Conservation (phyloP, 2,797 vertebrate species). For the Melanotaenia pygmaea region DNA sequence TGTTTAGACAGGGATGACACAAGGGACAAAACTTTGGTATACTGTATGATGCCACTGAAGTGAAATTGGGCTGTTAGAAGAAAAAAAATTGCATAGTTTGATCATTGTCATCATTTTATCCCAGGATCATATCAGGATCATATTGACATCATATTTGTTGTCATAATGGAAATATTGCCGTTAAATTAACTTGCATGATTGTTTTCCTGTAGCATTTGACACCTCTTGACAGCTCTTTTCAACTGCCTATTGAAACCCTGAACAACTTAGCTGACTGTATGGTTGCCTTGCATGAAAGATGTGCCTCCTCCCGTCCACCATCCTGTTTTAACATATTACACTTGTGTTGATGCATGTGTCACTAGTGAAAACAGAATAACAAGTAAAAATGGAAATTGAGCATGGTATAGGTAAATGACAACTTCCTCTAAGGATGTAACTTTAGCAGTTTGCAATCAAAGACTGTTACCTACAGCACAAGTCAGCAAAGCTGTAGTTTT, state of each 20-base stretch:
- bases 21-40: not conserved
- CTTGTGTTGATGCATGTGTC: slow-evolving; percentile 12
- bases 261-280: not conserved
- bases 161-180: slow-evolving; percentile 16
- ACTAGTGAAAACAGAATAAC: too few species aligned
- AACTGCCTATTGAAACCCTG: not conserved
- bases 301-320: not conserved
- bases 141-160: slow-evolving; percentile 14
- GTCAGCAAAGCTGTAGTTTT: not conserved
- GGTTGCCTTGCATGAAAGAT: slow-evolving; percentile 1
- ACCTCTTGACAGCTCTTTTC: not conserved
- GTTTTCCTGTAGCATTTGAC: slow-evolving; percentile 24
- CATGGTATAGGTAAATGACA: not conserved
- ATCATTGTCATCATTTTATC: slow-evolving; percentile 22
- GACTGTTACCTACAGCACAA: not conserved
- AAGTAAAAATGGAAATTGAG: not conserved
- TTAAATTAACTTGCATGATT: slow-evolving; percentile 35
- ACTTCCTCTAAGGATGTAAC: slow-evolving; percentile 15
- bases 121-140: not conserved
- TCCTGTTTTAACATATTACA: not conserved
- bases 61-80: not conserved
- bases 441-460: slow-evolving; percentile 11
- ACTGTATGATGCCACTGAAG: not conserved
- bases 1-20: not conserved
- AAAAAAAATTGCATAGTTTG: not conserved